phyloP scores from a whole-genome alignment of 2,113 vertebrate genomes.

The Hippopotamus amphibius region DNA sequence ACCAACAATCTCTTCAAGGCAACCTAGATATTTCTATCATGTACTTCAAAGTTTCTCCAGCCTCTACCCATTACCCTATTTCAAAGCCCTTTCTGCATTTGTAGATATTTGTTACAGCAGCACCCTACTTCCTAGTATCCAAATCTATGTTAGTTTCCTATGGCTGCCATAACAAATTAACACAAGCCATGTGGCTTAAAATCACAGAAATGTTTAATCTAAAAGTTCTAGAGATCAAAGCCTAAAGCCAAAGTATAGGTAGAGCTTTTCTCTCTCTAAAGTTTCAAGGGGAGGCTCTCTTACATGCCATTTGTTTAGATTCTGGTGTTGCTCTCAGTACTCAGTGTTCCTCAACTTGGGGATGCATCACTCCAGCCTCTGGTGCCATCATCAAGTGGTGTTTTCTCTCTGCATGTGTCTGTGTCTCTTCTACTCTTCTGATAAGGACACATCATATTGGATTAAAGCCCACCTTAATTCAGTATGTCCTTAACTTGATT shows the following conservation, averaged over 20 bases:
- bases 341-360: background rate
- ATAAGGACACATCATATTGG: background rate
- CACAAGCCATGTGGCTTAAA: background rate
- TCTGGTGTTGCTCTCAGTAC: background rate
- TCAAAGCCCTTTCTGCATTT: background rate
- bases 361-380: background rate
- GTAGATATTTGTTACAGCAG: background rate
- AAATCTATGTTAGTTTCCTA: background rate
- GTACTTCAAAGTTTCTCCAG: background rate
- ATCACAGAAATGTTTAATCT: background rate
- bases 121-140: background rate
- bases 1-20: background rate
- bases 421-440: background rate
- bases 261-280: background rate
- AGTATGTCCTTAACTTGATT: background rate
- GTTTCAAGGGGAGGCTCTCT: background rate
- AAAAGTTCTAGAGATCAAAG: background rate
- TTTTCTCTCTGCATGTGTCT: background rate
- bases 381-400: background rate
- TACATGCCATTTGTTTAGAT: background rate
- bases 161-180: background rate
- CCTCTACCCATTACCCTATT: background rate
- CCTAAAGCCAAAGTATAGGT: background rate
- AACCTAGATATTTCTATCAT: background rate
- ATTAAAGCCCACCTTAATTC: background rate